These are phyloP conservation scores for Clanis bilineata DNA, from an alignment of 2,888 invertebrate genomes.

Conservation along the genomic window DNA sequence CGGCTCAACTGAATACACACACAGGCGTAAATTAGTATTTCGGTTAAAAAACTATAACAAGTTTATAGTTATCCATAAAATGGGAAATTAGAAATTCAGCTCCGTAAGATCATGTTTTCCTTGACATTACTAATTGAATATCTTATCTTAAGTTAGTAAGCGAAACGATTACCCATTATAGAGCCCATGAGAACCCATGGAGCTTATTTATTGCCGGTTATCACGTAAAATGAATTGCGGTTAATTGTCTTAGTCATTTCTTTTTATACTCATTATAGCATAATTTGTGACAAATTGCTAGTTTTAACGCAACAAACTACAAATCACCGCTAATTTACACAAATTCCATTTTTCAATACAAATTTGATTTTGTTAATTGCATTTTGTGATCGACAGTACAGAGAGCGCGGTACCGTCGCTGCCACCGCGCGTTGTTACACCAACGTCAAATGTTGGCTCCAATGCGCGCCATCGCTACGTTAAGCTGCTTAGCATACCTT, in stretches of 20 bases:
- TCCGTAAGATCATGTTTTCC: constrained; percentile 34
- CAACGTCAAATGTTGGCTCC: constrained; percentile 67
- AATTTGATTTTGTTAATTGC: constrained; percentile 20
- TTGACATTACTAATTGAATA: constrained; percentile 38
- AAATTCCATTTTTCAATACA: constrained; percentile 20
- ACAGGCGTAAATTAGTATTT: constrained; percentile 22
- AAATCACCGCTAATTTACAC: neutral
- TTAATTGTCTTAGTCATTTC: constrained; percentile 30
- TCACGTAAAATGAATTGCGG: constrained; percentile 34
- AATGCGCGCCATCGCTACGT: constrained; percentile 61
- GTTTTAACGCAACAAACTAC: constrained; percentile 3
- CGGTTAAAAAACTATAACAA: neutral
- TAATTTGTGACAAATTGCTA: constrained; percentile 5
- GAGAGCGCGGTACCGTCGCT: constrained; percentile 32
- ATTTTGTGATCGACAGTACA: constrained; percentile 46
- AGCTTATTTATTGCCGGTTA: constrained; percentile 38
- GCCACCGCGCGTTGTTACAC: constrained; percentile 53
- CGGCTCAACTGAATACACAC: neutral
- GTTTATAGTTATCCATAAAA: constrained; percentile 22
- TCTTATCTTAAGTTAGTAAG: constrained; percentile 36
- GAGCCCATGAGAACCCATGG: constrained; percentile 33
- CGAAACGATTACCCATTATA: constrained; percentile 38
- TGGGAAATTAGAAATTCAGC: constrained; percentile 18
- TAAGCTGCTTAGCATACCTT: constrained; percentile 76
- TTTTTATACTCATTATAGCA: constrained; percentile 16